These are phyloP conservation scores for Aradus depressus DNA, from an alignment of 2,888 invertebrate genomes.

Conservation along the genomic window DNA sequence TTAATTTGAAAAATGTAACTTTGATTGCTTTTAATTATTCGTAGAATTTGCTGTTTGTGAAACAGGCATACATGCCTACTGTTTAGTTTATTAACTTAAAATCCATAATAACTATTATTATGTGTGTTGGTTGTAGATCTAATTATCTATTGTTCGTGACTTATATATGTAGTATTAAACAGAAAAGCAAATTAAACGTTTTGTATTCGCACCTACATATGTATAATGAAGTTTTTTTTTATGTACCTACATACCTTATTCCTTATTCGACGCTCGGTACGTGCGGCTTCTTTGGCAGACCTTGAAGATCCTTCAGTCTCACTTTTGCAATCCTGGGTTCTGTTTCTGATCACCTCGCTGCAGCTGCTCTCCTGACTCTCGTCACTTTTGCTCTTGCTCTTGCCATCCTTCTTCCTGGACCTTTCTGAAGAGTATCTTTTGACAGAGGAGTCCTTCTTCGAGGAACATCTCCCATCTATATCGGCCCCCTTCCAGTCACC, in stretches of 20 bases:
- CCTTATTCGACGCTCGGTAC: conserved; percentile 50
- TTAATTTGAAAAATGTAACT: no score
- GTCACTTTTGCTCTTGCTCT: not conserved
- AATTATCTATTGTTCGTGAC: no score
- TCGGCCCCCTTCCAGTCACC: no score
- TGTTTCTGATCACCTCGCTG: conserved; percentile 1
- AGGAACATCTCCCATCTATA: no score
- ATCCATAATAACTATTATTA: no score
- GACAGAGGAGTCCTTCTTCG: not conserved
- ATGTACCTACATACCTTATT: conserved; percentile 45
- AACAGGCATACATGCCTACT: no score
- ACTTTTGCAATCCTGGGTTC: conserved; percentile 4
- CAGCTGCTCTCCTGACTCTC: not conserved
- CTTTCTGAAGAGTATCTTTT: not conserved
- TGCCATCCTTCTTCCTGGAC: conserved; percentile 9
- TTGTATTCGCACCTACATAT: no score
- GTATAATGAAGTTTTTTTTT: not conserved
- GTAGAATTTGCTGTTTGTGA: no score
- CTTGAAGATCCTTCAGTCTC: conserved; percentile 5
- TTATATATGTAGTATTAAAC: no score
- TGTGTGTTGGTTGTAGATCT: conserved; percentile 4
- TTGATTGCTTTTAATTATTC: no score
- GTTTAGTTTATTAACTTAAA: no score
- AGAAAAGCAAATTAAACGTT: no score
- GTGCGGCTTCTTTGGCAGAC: conserved; percentile 39